Evolutionary conservation across 2,888 invertebrate genomes (phyloP), one percentile per base, ranked within the genome.

Genomic region (Salticus scenicus): DNA sequence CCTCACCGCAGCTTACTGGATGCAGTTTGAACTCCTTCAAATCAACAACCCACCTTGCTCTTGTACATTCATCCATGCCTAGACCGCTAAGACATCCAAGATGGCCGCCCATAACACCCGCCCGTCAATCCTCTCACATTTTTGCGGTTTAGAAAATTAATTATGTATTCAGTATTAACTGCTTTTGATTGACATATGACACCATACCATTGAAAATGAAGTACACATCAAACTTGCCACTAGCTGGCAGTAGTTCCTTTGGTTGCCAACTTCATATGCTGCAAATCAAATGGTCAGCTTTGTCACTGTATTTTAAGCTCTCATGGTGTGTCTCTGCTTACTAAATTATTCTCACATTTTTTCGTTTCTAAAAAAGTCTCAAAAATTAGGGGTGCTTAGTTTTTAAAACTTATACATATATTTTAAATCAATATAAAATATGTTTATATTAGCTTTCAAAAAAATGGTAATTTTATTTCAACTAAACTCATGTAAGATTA

Each of bases 1-100:
- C 95, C 94, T 94, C 94, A 92, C 94, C 94, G 92, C 94, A 95
- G 95, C 91, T 94, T 95, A 92, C 94, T 94, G 91, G 95, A 95
- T 92, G 94, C 94, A 89, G 94, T 94, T 91, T 94, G 94, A 90
- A 94, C 94, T 28, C 95, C 95, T 33, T 93, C 95, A 89, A 95
- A 95, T 90, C 94, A 79, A 63, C 81, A 75, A 70, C 77, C 69
- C 51, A 74, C 74, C 74, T 80, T 71, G 27, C 28, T 67, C 80
- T 80, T 73, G 79, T 80, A 66, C 30, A 80, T 67, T 69, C 80
- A 72, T 72, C 72, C 47, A 72, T 24, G 70, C 66, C 80, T 70
- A 69, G 57, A 78, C 31, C 24, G 33, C 17, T 31, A 24, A 33
- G 71, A 57, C 71, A 79, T 79, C 78, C 80, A 80, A 66, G 67